Evolutionary conservation across 2,113 vertebrate species (phyloP), one percentile per base, ranked within the genome.

Genomic region (Scopus umbretta): DNA sequence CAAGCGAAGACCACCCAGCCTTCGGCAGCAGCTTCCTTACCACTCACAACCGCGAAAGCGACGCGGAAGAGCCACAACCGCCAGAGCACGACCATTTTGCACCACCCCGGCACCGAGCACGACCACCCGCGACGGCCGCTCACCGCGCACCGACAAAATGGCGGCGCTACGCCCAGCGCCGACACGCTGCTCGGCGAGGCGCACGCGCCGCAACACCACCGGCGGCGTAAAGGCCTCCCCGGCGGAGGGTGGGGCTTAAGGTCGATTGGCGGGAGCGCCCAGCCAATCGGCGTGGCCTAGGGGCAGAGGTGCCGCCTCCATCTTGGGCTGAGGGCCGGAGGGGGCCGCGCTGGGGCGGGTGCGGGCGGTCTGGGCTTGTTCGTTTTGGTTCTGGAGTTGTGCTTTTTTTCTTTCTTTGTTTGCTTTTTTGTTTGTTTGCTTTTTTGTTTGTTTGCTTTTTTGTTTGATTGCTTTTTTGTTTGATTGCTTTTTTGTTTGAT

Each of bases 41-140:
- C 10, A 1, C 34, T 25, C 36, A 25, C 20, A 29, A 10, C 17
- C 10, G 5, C 16, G 1, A 7, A 42, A 26, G 7, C 2, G 1
- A 29, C 13, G 0, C 1, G 2, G 0, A 0, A 6, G 1, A 5
- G 0, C 25, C 20, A 2, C 0, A 2, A 0, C 8, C 3, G 0
- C 42, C 55, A 6, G 1, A 7, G 3, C 21, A 10, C 50, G 2
- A 9, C 1, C 11, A 5, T 8, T 16, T 29, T 1, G 4, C 38
- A 3, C 8, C 42, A 4, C 17, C 27, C 8, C 25, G 1, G 7
- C 36, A 1, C 47, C 20, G 3, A 5, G 1, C 2, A 4, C 6
- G 5, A 4, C 8, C 7, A 2, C 1, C 5, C 5, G 1, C 20
- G 0, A 0, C 36, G 21, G 0, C 16, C 12, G 0, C 26, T 3